Percentiles rank a stretch among this genome's conserved stretches.
phyloP scores from a whole-genome alignment of 2,797 vertebrate species.

The Manis pentadactyla region DNA sequence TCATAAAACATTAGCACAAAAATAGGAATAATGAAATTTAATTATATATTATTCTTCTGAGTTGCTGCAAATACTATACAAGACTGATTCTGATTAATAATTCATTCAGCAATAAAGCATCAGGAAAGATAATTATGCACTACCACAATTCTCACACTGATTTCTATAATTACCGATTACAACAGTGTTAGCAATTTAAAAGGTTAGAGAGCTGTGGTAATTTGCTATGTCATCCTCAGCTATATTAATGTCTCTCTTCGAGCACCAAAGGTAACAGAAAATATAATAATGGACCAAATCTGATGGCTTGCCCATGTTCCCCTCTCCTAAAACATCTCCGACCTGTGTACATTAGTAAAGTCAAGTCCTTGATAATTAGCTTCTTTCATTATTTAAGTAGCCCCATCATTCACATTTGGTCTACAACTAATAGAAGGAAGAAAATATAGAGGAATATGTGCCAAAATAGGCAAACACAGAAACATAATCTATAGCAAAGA shows the following conservation, averaged over 20 bases:
- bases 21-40: slow-evolving; percentile 91
- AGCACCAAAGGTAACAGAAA: slow-evolving; percentile 87
- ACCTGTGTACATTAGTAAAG: slow-evolving; percentile 75
- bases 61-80: slow-evolving; percentile 91
- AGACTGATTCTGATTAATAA: slow-evolving; percentile 93
- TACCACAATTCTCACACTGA: slow-evolving; percentile 91
- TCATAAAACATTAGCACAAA: slow-evolving; percentile 90
- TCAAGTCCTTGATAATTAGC: slow-evolving; percentile 78
- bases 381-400: slow-evolving; percentile 74
- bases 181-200: slow-evolving; percentile 91
- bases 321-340: slow-evolving; percentile 73
- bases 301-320: slow-evolving; percentile 73
- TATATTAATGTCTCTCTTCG: slow-evolving; percentile 86
- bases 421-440: neutral
- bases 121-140: slow-evolving; percentile 91
- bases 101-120: slow-evolving; percentile 92
- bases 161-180: slow-evolving; percentile 92
- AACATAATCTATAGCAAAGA: slow-evolving; percentile 11
- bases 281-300: slow-evolving; percentile 81
- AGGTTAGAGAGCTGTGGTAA: slow-evolving; percentile 89
- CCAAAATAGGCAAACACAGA: neutral
- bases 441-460: neutral
- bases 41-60: slow-evolving; percentile 90
- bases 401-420: slow-evolving; percentile 43
- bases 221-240: slow-evolving; percentile 90